Evolutionary conservation across 2,888 invertebrate genomes (phyloP).

Genomic region (Drosophila affinis): DNA sequence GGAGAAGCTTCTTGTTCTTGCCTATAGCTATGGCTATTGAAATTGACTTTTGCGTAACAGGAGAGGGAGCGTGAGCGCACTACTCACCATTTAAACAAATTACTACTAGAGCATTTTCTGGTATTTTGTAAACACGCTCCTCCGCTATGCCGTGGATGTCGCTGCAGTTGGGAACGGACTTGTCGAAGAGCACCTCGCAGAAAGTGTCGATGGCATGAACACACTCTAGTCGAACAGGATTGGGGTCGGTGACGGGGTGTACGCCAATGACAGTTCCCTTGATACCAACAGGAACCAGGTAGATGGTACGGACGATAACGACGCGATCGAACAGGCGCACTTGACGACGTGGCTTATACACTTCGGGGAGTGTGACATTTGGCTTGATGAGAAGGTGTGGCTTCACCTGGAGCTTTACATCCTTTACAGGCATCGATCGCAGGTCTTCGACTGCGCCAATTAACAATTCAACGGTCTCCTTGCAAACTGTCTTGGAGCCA

Average conservation of each 20-base stretch:
- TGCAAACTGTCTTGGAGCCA: conserved; percentile 89
- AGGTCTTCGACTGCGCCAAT: conserved; percentile 81
- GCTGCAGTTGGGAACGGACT: conserved; percentile 87
- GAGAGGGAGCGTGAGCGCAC: not conserved
- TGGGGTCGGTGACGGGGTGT: conserved; percentile 82
- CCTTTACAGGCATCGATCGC: conserved; percentile 84
- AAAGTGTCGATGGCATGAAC: conserved; percentile 86
- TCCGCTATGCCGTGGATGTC: conserved; percentile 80
- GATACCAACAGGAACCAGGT: conserved; percentile 90
- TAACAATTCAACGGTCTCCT: conserved; percentile 85
- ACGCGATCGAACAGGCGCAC: conserved; percentile 91
- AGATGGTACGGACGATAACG: conserved; percentile 89
- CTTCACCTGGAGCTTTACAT: conserved; percentile 90
- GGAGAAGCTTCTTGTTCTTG: not conserved
- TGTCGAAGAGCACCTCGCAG: conserved; percentile 93
- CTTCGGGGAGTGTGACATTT: conserved; percentile 85
- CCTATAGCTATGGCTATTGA: not conserved
- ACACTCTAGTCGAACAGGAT: conserved; percentile 84
- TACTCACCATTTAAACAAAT: conserved; percentile 67
- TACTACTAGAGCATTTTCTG: conserved; percentile 82
- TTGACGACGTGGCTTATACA: conserved; percentile 63
- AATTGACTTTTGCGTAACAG: not conserved
- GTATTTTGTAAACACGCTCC: conserved; percentile 84
- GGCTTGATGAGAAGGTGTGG: conserved; percentile 88
- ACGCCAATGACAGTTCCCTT: conserved; percentile 94